Base-by-base conservation (phyloP, 1,140 invertebrate species). In the Penaeus japonicus region DNA sequence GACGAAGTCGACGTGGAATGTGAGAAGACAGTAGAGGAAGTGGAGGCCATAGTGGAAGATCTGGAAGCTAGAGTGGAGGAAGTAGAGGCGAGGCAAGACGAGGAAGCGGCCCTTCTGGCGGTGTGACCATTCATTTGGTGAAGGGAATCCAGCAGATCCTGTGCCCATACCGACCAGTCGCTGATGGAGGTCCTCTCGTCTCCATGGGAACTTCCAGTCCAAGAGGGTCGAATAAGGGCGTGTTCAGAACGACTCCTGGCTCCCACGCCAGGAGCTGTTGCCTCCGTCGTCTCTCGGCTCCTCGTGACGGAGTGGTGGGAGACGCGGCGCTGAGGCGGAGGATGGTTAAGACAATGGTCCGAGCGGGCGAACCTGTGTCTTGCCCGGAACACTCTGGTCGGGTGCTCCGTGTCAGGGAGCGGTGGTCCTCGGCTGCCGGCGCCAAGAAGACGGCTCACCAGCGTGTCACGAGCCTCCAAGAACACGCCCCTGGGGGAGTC, bases 341-440 rank as follows among this genome's bases (percentile, higher is more conserved):
- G 87, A 15, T 88, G 87, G 80, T 59, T 88, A 12, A 88, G 73
- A 65, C 79, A 80, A 54, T 89, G 80, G 54, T 89, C 84, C 0
- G 89, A 89, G 55, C 86, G 82, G 32, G 86, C 89, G 24, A 89
- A 90, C 59, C 87, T 47, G 59, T 85, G 81, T 39, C 87, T 79
- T 15, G 87, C 83, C 20, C 70, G 27, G 87, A 89, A 73, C 65
- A 86, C 84, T 57, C 89, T 57, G 32, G 82, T 77, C 10, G 89
- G 89, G 75, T 90, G 89, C 30, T 89, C 89, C 1, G 75, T 90
- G 53, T 87, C 86, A 20, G 89, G 89, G 53, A 90, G 77, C 22
- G 89, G 89, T 4, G 89, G 89, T 15, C 55, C 85, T 32, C 89
- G 75, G 47, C 82, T 20, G 17, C 32, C 83, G 22, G 75, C 86